Percentiles rank a stretch among this genome's conserved stretches.
phyloP scores from a whole-genome alignment of 92 coral and sea anemone species.

The Phenganax stokvisi region DNA sequence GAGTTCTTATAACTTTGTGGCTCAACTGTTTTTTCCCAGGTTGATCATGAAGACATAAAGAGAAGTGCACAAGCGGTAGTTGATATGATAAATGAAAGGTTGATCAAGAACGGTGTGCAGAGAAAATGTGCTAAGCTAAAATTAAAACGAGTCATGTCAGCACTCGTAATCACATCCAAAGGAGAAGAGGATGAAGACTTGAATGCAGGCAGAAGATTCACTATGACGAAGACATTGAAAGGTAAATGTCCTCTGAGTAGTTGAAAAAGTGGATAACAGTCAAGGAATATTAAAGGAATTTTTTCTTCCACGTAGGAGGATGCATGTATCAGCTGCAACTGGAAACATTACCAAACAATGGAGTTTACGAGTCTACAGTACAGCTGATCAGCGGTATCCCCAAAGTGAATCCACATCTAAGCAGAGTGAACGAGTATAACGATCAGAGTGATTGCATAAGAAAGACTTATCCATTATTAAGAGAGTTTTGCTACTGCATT shows the following conservation, averaged over 20 bases:
- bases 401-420: conserved; percentile 47
- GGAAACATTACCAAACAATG: conserved; percentile 50
- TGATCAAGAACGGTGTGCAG: conserved; percentile 23
- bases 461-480: conserved; percentile 45
- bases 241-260: not conserved
- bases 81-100: conserved; percentile 56
- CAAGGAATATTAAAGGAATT: not conserved
- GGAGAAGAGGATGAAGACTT: conserved; percentile 10
- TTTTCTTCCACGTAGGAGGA: conserved; percentile 31
- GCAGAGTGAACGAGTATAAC: conserved; percentile 49
- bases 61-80: conserved; percentile 60
- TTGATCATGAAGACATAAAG: conserved; percentile 54
- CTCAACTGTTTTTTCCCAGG: conserved; percentile 7
- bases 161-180: conserved; percentile 43
- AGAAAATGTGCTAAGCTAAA: conserved; percentile 45
- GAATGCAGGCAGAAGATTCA: not conserved
- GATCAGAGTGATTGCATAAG: conserved; percentile 50
- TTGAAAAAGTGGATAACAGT: conserved; percentile 24
- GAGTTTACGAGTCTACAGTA: conserved; percentile 54
- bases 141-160: conserved; percentile 36
- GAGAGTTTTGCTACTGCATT: conserved; percentile 35
- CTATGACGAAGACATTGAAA: conserved; percentile 10
- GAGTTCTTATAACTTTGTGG: no score
- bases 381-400: conserved; percentile 40
- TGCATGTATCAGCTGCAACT: conserved; percentile 52